These are phyloP conservation scores for Myotis vivesi DNA, from an alignment of 2,797 vertebrate species.

Conservation along the genomic window DNA sequence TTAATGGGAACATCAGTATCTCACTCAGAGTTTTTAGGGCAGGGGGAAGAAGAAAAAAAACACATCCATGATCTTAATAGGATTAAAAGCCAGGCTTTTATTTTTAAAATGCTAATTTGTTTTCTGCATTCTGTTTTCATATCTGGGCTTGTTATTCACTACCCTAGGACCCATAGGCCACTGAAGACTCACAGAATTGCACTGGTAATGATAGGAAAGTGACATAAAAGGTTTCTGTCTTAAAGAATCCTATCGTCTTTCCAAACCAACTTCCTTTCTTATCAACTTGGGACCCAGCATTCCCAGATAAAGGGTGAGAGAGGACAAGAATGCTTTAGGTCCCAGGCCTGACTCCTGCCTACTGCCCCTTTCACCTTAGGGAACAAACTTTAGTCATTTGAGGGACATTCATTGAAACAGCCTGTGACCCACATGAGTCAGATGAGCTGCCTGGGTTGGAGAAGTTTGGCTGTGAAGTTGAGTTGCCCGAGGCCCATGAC, in stretches of 20 bases:
- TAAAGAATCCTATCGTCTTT: constrained; percentile 58
- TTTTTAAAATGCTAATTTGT: constrained; percentile 88
- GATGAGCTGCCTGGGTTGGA: constrained; percentile 35
- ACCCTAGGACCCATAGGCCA: constrained; percentile 72
- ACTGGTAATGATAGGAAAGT: constrained; percentile 72
- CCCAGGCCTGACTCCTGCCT: background rate
- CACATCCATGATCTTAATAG: constrained; percentile 83
- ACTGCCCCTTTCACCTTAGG: constrained; percentile 43
- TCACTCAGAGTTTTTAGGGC: constrained; percentile 84
- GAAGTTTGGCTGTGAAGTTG: constrained; percentile 71
- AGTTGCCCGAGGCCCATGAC: constrained; percentile 70
- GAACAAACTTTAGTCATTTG: constrained; percentile 71
- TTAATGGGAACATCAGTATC: constrained; percentile 85
- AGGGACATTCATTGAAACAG: constrained; percentile 69
- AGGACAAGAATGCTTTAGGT: background rate
- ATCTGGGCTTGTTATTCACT: constrained; percentile 76
- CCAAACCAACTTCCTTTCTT: constrained; percentile 23
- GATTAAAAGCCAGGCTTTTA: constrained; percentile 87
- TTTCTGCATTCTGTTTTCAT: constrained; percentile 83
- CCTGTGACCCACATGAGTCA: constrained; percentile 65
- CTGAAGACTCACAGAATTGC: constrained; percentile 73
- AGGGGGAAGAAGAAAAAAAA: constrained; percentile 23
- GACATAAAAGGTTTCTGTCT: constrained; percentile 75
- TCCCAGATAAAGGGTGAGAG: background rate
- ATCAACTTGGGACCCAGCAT: constrained; percentile 31